Evolutionary conservation across 2,113 vertebrate species (phyloP).

Genomic region (Pterocles burchelli): DNA sequence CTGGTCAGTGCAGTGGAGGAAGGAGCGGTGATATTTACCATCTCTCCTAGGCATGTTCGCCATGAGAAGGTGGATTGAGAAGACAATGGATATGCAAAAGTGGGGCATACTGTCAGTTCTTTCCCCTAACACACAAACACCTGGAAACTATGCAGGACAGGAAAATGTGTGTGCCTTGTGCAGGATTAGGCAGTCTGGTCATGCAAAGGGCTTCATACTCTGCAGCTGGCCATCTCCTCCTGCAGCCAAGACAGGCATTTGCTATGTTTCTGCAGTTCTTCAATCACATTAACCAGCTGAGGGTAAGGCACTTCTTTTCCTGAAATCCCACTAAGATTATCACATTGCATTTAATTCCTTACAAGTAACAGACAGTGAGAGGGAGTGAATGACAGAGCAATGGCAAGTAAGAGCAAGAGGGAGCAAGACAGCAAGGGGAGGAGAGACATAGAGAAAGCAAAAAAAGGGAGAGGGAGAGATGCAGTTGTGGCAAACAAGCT

Average conservation of each 20-base stretch:
- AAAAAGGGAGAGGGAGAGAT: not conserved
- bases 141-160: not conserved
- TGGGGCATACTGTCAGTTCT: not conserved
- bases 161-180: accelerated
- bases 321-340: slow-evolving; percentile 12
- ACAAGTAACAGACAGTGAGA: not conserved
- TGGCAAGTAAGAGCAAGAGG: not conserved
- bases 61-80: not conserved
- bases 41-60: not conserved
- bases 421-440: not conserved
- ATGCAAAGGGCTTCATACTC: not conserved
- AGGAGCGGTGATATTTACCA: not conserved
- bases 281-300: not conserved
- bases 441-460: not conserved
- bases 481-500: not conserved
- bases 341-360: not conserved
- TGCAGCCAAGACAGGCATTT: not conserved
- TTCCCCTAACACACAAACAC: not conserved
- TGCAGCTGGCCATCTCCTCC: not conserved
- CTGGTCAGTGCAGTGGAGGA: accelerated
- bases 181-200: not conserved
- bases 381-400: not conserved
- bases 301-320: not conserved
- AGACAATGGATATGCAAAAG: not conserved
- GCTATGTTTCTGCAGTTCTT: not conserved